Evolutionary conservation across 2,113 vertebrate genomes (phyloP).

Genomic region (Bungarus multicinctus): DNA sequence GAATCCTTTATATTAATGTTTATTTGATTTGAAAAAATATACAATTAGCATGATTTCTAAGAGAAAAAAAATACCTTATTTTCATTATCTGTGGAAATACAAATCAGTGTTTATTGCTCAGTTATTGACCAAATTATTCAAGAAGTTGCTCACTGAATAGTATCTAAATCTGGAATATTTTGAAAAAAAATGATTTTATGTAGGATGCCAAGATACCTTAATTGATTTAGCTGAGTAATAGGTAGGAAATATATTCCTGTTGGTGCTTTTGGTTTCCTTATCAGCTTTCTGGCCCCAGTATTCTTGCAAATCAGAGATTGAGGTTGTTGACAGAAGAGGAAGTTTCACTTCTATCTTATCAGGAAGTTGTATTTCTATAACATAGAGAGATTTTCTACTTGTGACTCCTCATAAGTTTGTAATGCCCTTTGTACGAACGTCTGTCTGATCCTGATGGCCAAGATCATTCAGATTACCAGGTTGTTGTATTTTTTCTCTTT

Average conservation of each 20-base stretch:
- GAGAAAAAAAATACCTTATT: background rate
- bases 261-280: background rate
- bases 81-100: background rate
- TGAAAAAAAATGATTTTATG: background rate
- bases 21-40: background rate
- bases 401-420: background rate
- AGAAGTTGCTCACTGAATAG: background rate
- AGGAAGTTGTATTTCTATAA: background rate
- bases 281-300: background rate
- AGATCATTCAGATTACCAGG: background rate
- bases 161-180: background rate
- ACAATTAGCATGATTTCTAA: background rate
- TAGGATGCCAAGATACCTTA: background rate
- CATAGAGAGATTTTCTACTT: background rate
- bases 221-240: background rate
- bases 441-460: background rate
- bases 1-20: background rate
- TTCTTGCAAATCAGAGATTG: background rate
- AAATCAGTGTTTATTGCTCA: background rate
- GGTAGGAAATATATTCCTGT: background rate
- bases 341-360: background rate
- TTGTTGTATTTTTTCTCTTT: background rate
- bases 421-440: background rate
- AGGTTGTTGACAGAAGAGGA: background rate
- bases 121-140: background rate